Evolutionary conservation across 2,113 vertebrate genomes (phyloP).

Genomic region (Junco hyemalis): DNA sequence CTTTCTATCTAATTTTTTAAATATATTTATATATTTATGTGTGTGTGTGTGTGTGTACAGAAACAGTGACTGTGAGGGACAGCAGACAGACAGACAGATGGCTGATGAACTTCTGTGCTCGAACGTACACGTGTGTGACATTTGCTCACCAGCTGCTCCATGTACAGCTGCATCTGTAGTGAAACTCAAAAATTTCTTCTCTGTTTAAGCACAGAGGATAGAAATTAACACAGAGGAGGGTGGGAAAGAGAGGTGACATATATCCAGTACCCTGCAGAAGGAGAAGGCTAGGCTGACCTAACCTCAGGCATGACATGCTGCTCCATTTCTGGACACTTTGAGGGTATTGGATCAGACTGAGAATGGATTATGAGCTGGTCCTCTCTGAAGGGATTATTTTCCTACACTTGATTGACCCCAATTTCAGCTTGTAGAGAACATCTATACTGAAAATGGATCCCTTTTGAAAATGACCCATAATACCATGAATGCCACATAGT

Average conservation of each 20-base stretch:
- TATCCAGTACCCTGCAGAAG: neutral
- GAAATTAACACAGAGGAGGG: neutral
- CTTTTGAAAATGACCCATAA: neutral
- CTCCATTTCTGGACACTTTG: neutral
- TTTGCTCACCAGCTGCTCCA: constrained; percentile 1
- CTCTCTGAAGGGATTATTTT: neutral
- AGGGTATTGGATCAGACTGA: neutral
- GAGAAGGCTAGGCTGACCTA: accelerated
- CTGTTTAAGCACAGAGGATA: neutral
- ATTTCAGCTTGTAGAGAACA: neutral
- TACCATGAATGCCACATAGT: neutral
- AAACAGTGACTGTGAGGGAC: neutral
- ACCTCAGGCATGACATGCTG: accelerated
- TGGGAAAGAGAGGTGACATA: neutral
- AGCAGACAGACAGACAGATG: neutral
- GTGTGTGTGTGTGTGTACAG: neutral
- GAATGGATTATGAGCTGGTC: neutral
- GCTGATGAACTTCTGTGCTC: neutral
- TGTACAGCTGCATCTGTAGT: neutral
- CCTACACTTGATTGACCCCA: neutral
- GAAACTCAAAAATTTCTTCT: neutral
- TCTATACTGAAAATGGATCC: neutral
- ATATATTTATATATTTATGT: neutral
- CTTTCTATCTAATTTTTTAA: too few species aligned
- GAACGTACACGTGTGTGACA: neutral